Conservation (phyloP, 2,113 vertebrate genomes). For the Sula dactylatra region DNA sequence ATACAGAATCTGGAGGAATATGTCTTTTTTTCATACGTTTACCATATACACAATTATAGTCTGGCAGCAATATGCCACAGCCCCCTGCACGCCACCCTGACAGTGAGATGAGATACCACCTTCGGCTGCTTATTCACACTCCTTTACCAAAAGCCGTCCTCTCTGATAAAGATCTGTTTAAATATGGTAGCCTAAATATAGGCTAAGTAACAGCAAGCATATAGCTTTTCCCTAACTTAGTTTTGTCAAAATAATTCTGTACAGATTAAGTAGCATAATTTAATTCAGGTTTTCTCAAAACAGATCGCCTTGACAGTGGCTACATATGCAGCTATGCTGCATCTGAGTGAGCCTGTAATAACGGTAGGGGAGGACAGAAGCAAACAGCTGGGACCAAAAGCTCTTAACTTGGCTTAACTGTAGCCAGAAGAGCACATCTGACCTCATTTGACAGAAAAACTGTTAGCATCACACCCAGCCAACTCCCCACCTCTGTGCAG, state of each 20-base stretch:
- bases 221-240: not conserved
- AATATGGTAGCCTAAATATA: rapidly evolving
- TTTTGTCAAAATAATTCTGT: not conserved
- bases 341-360: not conserved
- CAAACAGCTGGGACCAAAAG: not conserved
- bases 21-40: not conserved
- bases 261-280: not conserved
- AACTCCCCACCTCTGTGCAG: not conserved
- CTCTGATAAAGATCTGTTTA: not conserved
- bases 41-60: not conserved
- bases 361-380: not conserved
- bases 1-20: not conserved
- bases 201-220: not conserved
- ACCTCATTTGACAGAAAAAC: not conserved
- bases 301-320: not conserved
- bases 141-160: not conserved
- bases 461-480: not conserved
- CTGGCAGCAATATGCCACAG: not conserved
- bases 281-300: not conserved
- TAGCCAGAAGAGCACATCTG: not conserved
- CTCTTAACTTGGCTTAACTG: not conserved
- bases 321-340: not conserved
- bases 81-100: no score
- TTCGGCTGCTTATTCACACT: rapidly evolving
- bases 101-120: not conserved